Base-by-base conservation (phyloP, 2,888 invertebrate genomes). In the Hipparchia semele region DNA sequence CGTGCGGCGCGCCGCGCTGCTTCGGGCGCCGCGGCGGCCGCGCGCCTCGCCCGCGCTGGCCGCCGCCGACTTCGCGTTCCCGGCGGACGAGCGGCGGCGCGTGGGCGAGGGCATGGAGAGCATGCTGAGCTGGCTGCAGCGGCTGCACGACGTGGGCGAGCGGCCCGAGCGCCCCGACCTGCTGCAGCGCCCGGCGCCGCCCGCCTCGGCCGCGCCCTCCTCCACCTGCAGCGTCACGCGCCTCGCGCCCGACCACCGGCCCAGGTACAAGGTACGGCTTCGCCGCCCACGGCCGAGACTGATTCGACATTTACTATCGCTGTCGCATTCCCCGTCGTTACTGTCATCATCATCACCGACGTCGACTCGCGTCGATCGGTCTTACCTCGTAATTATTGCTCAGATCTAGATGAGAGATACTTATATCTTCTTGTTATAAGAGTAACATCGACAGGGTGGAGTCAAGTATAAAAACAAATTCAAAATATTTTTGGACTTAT, bases 101-200 rank as follows among this genome's bases (percentile, higher is more conserved):
- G 88, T 91, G 58, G 91, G 89, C 65, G 97, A 97, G 85, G 97
- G 97, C 73, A 97, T 97, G 88, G 97, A 97, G 87, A 96, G 96
- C 72, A 97, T 97, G 97, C 94, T 97, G 23, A 97, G 97, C 82
- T 97, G 97, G 97, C 89, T 97, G 76, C 97, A 97, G 85, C 97
- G 97, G 84, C 90, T 97, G 75, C 97, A 97, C 87, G 97, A 97
- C 86, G 96, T 97, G 80, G 97, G 97, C 13, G 97, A 96, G 0
- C 23, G 3, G 59, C 59, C 23, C 33, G 9, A 2, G 33, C 8
- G 33, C 7, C 39, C 59, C 33, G 59, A 9, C 12, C 33, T 23
- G 59, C 94, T 98, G 49, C 97, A 97, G 88, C 84, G 96, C 96
- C 85, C 95, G 95, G 77, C 96, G 95, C 90, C 82, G 7, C 82